These are phyloP conservation scores for Crotalus helleri DNA, from an alignment of 2,113 vertebrate species.

Conservation along the genomic window DNA sequence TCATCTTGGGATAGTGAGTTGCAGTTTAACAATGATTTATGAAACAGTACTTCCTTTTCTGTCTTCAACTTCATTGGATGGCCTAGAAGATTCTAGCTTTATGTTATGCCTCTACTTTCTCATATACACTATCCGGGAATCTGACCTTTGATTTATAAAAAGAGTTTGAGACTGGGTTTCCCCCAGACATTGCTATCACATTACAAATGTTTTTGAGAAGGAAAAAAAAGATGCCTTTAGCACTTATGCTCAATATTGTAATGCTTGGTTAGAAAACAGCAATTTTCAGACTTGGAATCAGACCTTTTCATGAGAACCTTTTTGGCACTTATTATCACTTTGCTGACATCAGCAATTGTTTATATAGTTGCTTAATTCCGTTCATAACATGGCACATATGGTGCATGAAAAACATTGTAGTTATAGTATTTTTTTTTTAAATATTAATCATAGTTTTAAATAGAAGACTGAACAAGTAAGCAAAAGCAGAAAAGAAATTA, in stretches of 20 bases:
- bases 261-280: background rate
- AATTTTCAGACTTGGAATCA: background rate
- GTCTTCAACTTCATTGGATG: background rate
- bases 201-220: background rate
- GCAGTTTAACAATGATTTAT: background rate
- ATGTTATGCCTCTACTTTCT: background rate
- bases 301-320: background rate
- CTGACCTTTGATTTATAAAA: background rate
- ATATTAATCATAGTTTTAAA: background rate
- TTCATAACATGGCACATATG: background rate
- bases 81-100: fast-evolving
- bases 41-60: background rate
- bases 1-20: background rate
- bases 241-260: background rate
- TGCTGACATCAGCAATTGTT: background rate
- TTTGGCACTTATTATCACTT: background rate
- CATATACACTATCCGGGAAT: fast-evolving
- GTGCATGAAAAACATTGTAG: background rate
- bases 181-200: background rate
- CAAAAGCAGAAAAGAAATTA: background rate
- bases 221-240: background rate
- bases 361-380: background rate
- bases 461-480: background rate
- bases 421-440: background rate
- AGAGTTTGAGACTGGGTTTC: background rate